Base-by-base conservation (phyloP, 2,797 vertebrate species). In the Lindbergichthys nudifrons region DNA sequence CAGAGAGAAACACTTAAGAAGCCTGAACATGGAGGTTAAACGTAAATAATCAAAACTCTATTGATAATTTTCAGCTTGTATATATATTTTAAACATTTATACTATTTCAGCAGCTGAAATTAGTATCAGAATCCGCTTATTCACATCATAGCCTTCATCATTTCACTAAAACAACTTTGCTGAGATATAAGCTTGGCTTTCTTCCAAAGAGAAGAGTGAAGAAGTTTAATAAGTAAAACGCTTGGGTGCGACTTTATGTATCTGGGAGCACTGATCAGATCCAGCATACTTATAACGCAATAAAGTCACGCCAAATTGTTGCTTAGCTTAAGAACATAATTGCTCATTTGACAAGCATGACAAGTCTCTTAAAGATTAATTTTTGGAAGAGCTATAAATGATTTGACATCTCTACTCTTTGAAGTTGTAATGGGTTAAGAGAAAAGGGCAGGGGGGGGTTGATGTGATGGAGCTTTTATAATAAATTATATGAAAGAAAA, bases 41-140 rank as follows among this genome's bases (percentile, higher is more conserved):
- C 42, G 65, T 47, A 83, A 80, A 86, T 75, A 77, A 85, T 83
- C 39, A 77, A 75, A 81, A 16, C 45, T 19, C 65, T 60, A 64
- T 43, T 58, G 41, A 79, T 70, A 65, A 75, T 47, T 46, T 42
- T 76, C 59, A n/a, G 4, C 16, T 16, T 26, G 30, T 66, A 30
- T 57, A 41, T 76, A 19, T 36, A n/a, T 47, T 12, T 32, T 21
- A 64, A 46, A 62, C 23, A 70, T 64, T 72, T 53, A 57, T 15
- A 65, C 15, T n/a, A 39, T 70, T 65, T 45, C 67, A 67, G 54
- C 65, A 36, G 76, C 58, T 72, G 39, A 73, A 65, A 69, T 64
- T 62, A 69, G 77, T 14, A 48, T 68, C 19, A 68, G 19, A 41
- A 46, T 53, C 82, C 67, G 47, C 50, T 69, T 47, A 46, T 57